Percentiles rank a stretch among this genome's conserved stretches.
phyloP scores from a whole-genome alignment of 2,113 vertebrate species.

The Caranx melampygus region DNA sequence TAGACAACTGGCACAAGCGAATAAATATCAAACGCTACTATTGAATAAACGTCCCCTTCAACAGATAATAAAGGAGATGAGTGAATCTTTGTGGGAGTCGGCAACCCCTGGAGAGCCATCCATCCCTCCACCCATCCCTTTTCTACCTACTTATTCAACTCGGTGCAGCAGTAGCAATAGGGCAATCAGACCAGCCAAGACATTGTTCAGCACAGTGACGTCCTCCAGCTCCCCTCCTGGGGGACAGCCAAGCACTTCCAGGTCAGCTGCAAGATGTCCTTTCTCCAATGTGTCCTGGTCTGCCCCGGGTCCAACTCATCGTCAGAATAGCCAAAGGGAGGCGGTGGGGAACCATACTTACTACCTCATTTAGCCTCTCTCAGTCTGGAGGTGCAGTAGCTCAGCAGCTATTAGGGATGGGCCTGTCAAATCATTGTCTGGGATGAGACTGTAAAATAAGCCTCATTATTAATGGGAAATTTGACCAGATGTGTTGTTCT shows the following conservation, averaged over 20 bases:
- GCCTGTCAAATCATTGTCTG: constrained; percentile 10
- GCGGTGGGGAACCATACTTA: constrained; percentile 1
- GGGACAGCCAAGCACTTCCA: constrained; percentile 54
- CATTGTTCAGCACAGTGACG: constrained; percentile 11
- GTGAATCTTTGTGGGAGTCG: constrained; percentile 9
- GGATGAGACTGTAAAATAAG: constrained; percentile 17
- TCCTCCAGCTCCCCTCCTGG: constrained; percentile 50
- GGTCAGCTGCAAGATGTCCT: constrained; percentile 52
- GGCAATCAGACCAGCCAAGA: constrained; percentile 19
- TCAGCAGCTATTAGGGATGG: constrained; percentile 2
- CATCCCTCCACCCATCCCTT: not conserved
- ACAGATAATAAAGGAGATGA: not conserved
- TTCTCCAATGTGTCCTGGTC: constrained; percentile 26
- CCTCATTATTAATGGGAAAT: not conserved
- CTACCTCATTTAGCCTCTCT: constrained; percentile 43
- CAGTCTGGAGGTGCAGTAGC: constrained; percentile 16
- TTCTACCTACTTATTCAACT: constrained; percentile 31
- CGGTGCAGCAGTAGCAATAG: constrained; percentile 7
- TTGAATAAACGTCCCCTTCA: not conserved
- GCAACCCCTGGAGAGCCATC: not conserved
- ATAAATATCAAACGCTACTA: not conserved
- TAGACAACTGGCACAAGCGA: not conserved
- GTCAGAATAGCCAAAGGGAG: constrained; percentile 17
- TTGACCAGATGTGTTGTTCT: not conserved
- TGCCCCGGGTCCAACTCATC: constrained; percentile 31